phyloP scores from a whole-genome alignment of 2,888 invertebrate species.

The Mechanitis mazaeus region DNA sequence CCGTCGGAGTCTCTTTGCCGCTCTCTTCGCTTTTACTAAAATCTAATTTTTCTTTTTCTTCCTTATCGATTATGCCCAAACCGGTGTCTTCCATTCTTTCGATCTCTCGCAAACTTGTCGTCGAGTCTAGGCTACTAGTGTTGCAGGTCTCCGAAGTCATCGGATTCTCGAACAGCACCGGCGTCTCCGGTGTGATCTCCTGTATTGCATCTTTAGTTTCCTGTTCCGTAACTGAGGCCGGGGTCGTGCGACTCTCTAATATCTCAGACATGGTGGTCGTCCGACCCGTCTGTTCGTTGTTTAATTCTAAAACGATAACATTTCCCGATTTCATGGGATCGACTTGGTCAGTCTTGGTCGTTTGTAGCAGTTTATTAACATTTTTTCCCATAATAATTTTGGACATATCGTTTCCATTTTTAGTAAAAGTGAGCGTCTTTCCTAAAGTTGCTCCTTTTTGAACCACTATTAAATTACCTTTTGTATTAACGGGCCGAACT shows the following conservation, averaged over 20 bases:
- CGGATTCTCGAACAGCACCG: slow-evolving; percentile 67
- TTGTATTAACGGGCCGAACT: slow-evolving; percentile 62
- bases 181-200: slow-evolving; percentile 76
- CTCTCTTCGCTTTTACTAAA: slow-evolving; percentile 52
- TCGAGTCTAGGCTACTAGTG: slow-evolving; percentile 64
- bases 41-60: slow-evolving; percentile 47
- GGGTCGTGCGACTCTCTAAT: slow-evolving; percentile 54
- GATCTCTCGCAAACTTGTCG: slow-evolving; percentile 57
- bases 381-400: slow-evolving; percentile 74
- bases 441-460: slow-evolving; percentile 76
- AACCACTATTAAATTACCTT: slow-evolving; percentile 78
- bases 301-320: slow-evolving; percentile 68
- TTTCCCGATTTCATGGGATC: slow-evolving; percentile 63
- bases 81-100: slow-evolving; percentile 48
- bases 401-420: slow-evolving; percentile 68
- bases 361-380: slow-evolving; percentile 65
- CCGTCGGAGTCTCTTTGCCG: slow-evolving; percentile 60
- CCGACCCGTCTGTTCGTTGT: slow-evolving; percentile 65
- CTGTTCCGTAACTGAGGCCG: slow-evolving; percentile 40
- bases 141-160: slow-evolving; percentile 61
- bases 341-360: slow-evolving; percentile 55
- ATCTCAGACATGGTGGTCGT: slow-evolving; percentile 70
- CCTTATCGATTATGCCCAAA: slow-evolving; percentile 48
- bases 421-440: slow-evolving; percentile 66
- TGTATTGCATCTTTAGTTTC: slow-evolving; percentile 40